Base-by-base conservation (phyloP, 1,140 invertebrate genomes). In the Cryptotermes secundus region DNA sequence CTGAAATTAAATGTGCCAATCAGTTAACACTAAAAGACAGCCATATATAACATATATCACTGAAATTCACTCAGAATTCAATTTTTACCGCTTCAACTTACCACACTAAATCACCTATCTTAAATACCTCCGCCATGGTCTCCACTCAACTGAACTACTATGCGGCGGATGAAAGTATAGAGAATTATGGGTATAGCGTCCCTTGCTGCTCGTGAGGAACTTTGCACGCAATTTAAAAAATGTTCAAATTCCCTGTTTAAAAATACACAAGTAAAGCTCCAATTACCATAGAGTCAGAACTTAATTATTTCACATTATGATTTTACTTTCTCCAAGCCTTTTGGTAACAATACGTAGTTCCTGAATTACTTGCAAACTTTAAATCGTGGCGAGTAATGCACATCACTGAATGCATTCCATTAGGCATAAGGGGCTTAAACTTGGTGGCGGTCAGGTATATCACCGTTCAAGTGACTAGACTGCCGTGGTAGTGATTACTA, bases 51-150 rank as follows among this genome's bases (percentile, higher is more conserved):
- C 85, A 86, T 81, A 59, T 87, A 86, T 85, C 72, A 85, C 72
- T 84, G 83, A 86, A 80, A 85, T 84, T 85, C 80, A 83, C 83
- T 53, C 82, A 80, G 79, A 84, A 86, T 84, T 80, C 59, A 26
- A 72, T 72, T 12, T 72, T 72, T 31, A 16, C n/a, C 85, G 85
- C 86, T 82, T 84, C 88, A 89, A 92, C 93, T 90, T 92, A 95
- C 95, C 94, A 95, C 84, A 95, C 95, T 86, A 95, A 89, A 91
- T 95, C 94, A 86, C 94, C 94, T 86, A 94, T 90, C 91, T 95
- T 94, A 87, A 92, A 94, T 87, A 91, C 90, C 85, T 92, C 91
- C 86, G 91, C 90, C 93, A 93, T 93, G 85, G 80, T 84, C 81
- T 72, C 36, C 53, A 36, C 85, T 84, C 82, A 85, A 79, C 83